Evolutionary conservation across 2,113 vertebrate genomes (phyloP).

Genomic region (Centropus bengalensis): DNA sequence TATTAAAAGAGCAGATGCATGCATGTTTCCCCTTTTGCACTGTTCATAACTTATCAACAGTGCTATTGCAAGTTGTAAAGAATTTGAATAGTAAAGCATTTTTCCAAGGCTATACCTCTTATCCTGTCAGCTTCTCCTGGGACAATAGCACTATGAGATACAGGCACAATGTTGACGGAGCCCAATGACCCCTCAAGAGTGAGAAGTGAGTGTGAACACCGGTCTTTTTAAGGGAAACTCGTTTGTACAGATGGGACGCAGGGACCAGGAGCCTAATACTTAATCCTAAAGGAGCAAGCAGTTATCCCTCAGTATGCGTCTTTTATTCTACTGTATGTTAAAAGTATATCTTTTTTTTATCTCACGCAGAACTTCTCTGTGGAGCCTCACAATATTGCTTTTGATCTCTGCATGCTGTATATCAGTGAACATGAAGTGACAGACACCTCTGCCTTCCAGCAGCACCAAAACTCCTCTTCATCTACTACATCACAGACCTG

Average conservation of each 20-base stretch:
- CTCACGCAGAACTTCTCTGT: background rate
- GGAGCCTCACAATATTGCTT: background rate
- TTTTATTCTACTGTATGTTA: background rate
- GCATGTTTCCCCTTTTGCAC: background rate
- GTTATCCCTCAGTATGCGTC: background rate
- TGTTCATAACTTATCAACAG: background rate
- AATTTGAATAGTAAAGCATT: background rate
- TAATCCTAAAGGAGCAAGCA: background rate
- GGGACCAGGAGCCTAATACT: background rate
- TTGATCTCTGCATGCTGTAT: background rate
- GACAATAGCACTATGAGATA: background rate
- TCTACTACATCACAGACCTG: background rate
- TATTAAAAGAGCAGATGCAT: background rate
- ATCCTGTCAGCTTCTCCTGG: background rate
- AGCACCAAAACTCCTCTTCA: background rate
- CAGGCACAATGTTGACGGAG: background rate
- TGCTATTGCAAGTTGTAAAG: background rate
- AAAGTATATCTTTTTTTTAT: background rate
- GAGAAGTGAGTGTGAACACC: background rate
- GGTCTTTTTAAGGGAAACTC: background rate
- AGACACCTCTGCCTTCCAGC: background rate
- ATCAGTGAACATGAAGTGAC: background rate
- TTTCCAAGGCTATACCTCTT: background rate
- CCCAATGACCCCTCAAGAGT: background rate
- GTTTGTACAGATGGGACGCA: background rate